Evolutionary conservation across 2,113 vertebrate species (phyloP).

Genomic region (Melierax canorus): DNA sequence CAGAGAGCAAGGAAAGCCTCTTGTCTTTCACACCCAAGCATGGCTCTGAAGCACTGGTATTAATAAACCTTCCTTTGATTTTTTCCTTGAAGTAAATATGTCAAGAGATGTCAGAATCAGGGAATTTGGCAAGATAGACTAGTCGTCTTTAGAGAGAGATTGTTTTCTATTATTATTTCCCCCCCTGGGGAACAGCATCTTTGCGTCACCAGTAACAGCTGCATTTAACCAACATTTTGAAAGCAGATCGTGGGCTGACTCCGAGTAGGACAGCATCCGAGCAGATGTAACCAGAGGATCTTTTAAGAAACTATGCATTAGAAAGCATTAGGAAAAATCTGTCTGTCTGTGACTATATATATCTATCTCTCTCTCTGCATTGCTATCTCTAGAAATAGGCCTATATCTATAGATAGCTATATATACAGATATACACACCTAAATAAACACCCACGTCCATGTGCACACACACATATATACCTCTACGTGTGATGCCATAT

Average conservation of each 20-base stretch:
- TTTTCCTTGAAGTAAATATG: background rate
- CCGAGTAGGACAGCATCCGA: background rate
- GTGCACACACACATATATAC: background rate
- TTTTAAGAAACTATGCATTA: background rate
- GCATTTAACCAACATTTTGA: background rate
- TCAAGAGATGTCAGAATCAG: background rate
- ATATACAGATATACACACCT: background rate
- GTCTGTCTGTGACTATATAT: background rate
- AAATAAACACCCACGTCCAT: background rate
- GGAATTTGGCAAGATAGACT: background rate
- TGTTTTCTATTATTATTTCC: constrained; percentile 45
- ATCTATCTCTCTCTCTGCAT: background rate
- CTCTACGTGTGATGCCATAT: no score
- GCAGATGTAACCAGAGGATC: background rate
- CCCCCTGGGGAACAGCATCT: constrained; percentile 2
- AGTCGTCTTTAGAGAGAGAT: background rate
- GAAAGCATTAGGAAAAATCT: background rate
- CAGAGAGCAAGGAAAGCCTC: background rate
- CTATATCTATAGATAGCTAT: background rate
- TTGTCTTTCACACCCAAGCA: background rate
- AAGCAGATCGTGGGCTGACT: background rate
- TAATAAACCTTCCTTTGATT: background rate
- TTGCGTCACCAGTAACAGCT: constrained; percentile 42
- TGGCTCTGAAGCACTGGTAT: background rate
- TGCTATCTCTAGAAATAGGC: background rate